Evolutionary conservation across 2,888 invertebrate species (phyloP).

Genomic region (Campaea margaritaria): DNA sequence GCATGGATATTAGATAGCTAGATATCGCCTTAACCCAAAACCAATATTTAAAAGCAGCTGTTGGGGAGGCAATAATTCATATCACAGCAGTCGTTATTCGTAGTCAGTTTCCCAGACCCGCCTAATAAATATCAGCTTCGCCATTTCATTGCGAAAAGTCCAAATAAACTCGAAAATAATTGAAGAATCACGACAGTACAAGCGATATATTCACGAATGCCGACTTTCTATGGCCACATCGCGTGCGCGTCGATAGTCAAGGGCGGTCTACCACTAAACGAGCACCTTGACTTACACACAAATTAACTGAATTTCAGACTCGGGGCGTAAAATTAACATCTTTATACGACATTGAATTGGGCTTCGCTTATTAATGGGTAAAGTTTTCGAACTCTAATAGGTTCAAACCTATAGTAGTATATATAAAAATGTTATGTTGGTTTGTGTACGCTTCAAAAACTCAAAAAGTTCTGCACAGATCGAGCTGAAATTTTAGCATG

Average conservation of each 20-base stretch:
- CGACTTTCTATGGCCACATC: slow-evolving; percentile 45
- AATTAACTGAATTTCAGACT: slow-evolving; percentile 40
- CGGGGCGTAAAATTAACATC: slow-evolving; percentile 23
- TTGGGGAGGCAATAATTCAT: too few species aligned
- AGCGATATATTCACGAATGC: slow-evolving; percentile 42
- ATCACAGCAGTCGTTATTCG: too few species aligned
- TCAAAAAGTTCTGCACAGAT: too few species aligned
- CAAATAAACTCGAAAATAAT: slow-evolving; percentile 28
- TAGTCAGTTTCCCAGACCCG: neutral
- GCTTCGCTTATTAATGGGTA: slow-evolving; percentile 6
- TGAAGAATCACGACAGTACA: slow-evolving; percentile 29
- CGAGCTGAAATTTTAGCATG: too few species aligned
- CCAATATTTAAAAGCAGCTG: too few species aligned
- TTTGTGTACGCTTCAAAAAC: too few species aligned
- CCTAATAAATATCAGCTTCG: neutral
- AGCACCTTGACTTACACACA: slow-evolving; percentile 51
- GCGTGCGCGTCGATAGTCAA: slow-evolving; percentile 47
- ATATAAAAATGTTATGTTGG: too few species aligned
- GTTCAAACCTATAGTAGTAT: too few species aligned
- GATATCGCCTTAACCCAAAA: too few species aligned
- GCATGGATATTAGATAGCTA: too few species aligned
- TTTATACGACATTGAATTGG: slow-evolving; percentile 21
- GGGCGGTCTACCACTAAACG: slow-evolving; percentile 38
- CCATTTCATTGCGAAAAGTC: slow-evolving; percentile 22
- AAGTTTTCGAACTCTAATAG: slow-evolving; percentile 8